Percentiles rank a stretch among this genome's conserved stretches.
phyloP scores from a whole-genome alignment of 2,113 vertebrate genomes.

The Myotis davidii region DNA sequence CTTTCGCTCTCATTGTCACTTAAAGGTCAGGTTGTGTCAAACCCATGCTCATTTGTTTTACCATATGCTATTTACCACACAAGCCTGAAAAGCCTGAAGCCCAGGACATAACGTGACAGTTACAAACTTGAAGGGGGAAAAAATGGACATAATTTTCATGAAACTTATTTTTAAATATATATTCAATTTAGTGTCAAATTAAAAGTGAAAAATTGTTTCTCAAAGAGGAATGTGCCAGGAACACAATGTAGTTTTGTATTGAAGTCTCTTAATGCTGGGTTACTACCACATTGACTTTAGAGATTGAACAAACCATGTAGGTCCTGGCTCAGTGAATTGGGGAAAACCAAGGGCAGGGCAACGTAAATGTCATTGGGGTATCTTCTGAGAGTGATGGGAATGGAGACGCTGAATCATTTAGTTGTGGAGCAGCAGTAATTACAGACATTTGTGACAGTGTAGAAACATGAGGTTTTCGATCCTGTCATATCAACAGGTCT shows the following conservation, averaged over 20 bases:
- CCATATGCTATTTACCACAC: constrained; percentile 54
- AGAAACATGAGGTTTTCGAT: constrained; percentile 43
- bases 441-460: constrained; percentile 40
- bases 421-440: constrained; percentile 15
- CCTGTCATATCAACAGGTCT: constrained; percentile 35
- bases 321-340: background rate
- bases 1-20: constrained; percentile 78
- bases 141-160: background rate
- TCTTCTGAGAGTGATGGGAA: background rate
- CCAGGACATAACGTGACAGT: background rate
- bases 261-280: background rate
- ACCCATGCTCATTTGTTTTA: constrained; percentile 74
- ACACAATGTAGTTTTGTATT: background rate
- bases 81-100: constrained; percentile 60
- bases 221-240: background rate
- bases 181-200: background rate
- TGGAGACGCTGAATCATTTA: background rate
- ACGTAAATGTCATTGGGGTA: constrained; percentile 23
- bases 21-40: constrained; percentile 75
- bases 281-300: background rate
- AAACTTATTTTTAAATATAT: constrained; percentile 30
- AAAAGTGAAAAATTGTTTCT: constrained; percentile 32
- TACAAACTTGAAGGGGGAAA: constrained; percentile 17
- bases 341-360: background rate
- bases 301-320: background rate